These are phyloP conservation scores for Mystacornis crossleyi DNA, from an alignment of 2,113 vertebrate species.

Conservation along the genomic window DNA sequence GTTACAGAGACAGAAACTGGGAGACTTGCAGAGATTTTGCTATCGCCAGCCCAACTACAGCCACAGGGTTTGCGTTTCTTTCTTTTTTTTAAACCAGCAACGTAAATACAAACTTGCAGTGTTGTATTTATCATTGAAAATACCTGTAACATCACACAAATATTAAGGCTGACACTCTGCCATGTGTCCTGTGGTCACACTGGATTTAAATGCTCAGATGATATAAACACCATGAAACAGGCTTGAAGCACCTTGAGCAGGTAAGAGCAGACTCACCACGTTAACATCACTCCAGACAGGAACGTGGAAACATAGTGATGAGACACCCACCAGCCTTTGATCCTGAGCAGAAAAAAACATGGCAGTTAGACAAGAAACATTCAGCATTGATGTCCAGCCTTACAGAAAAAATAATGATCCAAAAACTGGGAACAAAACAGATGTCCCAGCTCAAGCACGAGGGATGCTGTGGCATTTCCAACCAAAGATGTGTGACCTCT, in stretches of 20 bases:
- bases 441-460: neutral
- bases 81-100: neutral
- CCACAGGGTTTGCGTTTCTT: neutral
- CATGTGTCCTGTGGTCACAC: neutral
- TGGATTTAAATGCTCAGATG: neutral
- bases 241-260: neutral
- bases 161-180: neutral
- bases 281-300: constrained; percentile 96
- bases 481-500: neutral
- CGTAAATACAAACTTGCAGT: neutral
- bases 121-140: neutral
- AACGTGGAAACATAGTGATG: constrained; percentile 98
- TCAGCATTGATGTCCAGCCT: neutral
- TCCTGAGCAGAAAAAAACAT: constrained; percentile 68
- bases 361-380: neutral
- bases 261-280: constrained; percentile 83
- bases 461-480: neutral
- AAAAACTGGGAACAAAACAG: neutral
- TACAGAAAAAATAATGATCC: neutral
- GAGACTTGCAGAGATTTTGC: neutral
- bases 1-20: neutral
- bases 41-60: neutral
- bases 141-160: neutral
- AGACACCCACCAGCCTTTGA: constrained; percentile 99
- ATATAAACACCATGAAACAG: neutral